phyloP scores from a whole-genome alignment of 1,140 invertebrate genomes.

The Diabrotica virgifera region DNA sequence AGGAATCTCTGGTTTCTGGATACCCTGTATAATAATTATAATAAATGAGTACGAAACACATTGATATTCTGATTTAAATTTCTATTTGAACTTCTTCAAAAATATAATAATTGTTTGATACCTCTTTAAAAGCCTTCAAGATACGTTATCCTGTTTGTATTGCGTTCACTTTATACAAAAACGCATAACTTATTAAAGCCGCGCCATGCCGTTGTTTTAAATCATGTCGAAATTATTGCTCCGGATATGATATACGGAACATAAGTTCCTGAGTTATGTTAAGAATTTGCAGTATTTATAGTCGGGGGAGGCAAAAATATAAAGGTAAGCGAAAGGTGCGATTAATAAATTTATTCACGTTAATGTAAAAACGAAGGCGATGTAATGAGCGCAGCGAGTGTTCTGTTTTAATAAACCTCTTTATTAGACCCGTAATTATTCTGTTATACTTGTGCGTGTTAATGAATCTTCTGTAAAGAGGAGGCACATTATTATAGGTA shows the following conservation, averaged over 20 bases:
- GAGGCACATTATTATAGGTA: no score
- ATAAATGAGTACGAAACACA: no score
- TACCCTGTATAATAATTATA: no score
- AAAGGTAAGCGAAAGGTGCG: neutral
- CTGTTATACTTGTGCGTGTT: neutral
- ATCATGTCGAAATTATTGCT: neutral
- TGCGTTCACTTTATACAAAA: neutral
- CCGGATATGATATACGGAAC: neutral
- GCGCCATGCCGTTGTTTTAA: neutral
- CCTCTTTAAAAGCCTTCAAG: neutral
- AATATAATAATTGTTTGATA: neutral
- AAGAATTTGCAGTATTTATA: slow-evolving; percentile 1
- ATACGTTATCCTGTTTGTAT: neutral
- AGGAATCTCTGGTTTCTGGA: no score
- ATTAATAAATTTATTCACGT: neutral
- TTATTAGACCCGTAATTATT: slow-evolving; percentile 1
- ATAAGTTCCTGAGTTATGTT: neutral
- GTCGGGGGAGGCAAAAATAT: neutral
- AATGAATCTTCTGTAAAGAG: neutral
- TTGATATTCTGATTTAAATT: no score
- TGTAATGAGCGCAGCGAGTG: neutral
- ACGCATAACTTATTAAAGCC: neutral
- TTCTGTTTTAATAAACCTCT: neutral
- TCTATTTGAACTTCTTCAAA: no score
- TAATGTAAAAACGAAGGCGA: neutral